A percentile compares a stretch with the other conserved stretches of the same genome.
phyloP scores from a whole-genome alignment of 2,797 vertebrate genomes.

The Coilia nasus region DNA sequence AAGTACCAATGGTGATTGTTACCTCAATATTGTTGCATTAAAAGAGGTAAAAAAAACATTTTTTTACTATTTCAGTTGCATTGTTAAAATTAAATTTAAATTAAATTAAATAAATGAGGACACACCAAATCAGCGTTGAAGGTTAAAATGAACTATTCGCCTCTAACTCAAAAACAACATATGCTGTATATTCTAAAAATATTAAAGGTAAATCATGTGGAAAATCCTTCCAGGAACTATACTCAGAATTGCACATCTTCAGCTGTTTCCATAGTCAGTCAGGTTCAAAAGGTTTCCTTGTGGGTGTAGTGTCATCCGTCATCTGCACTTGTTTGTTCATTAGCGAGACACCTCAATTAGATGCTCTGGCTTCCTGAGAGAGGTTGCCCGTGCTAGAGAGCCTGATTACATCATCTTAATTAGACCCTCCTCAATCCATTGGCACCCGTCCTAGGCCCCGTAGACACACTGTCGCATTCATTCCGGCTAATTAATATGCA shows the following conservation, averaged over 20 bases:
- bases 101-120: too few relatives aligned
- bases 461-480: slow-evolving; percentile 40
- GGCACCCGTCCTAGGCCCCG: slow-evolving; percentile 38
- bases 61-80: too few relatives aligned
- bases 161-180: too few relatives aligned
- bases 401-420: slow-evolving; percentile 51
- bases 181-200: too few relatives aligned
- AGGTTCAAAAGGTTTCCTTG: not conserved
- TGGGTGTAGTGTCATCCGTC: not conserved
- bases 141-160: too few relatives aligned
- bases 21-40: not conserved
- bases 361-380: slow-evolving; percentile 72
- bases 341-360: slow-evolving; percentile 77
- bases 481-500: slow-evolving; percentile 48
- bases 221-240: too few relatives aligned
- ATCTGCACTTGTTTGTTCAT: slow-evolving; percentile 56
- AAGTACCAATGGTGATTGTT: not conserved
- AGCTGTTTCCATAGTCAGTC: not conserved
- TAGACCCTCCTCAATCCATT: slow-evolving; percentile 44
- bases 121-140: too few relatives aligned
- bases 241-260: not conserved
- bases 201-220: too few relatives aligned
- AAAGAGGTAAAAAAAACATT: too few relatives aligned
- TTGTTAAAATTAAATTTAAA: too few relatives aligned
- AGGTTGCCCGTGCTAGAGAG: slow-evolving; percentile 58